phyloP scores from a whole-genome alignment of 1,140 invertebrate species.

The Lepidurus arcticus region DNA sequence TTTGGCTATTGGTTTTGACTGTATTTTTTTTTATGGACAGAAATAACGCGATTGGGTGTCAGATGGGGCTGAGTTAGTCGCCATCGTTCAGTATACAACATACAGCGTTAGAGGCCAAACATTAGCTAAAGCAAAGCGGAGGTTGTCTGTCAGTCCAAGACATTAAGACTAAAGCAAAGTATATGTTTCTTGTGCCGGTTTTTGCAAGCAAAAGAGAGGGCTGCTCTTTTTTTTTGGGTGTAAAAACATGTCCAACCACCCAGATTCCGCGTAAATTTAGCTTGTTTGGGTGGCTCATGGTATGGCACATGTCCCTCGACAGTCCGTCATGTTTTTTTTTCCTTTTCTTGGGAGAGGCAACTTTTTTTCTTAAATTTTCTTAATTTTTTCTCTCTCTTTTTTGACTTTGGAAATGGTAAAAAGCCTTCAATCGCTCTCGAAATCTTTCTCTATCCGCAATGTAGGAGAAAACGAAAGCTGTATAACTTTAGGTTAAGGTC shows the following conservation, averaged over 20 bases:
- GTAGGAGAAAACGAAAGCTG: too few species aligned
- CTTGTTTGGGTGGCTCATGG: neutral
- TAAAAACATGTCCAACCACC: neutral
- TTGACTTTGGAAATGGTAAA: too few species aligned
- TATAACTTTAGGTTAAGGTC: too few species aligned
- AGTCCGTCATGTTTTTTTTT: neutral
- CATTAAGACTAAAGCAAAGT: constrained; percentile 19
- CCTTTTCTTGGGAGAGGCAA: neutral
- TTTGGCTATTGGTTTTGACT: too few species aligned
- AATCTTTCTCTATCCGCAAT: too few species aligned
- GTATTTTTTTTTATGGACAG: too few species aligned
- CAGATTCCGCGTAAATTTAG: constrained; percentile 3
- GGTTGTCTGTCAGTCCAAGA: constrained; percentile 8
- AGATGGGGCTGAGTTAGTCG: too few species aligned
- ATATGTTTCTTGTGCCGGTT: constrained; percentile 5
- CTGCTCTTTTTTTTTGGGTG: neutral
- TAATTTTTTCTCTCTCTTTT: too few species aligned
- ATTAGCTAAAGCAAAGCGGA: neutral
- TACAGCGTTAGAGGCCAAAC: neutral
- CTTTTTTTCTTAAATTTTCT: neutral
- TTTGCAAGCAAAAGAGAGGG: neutral
- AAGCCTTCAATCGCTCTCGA: too few species aligned
- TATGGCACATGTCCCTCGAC: neutral
- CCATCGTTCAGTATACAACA: too few species aligned
- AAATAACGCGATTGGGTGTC: too few species aligned